Conservation (phyloP, 2,888 invertebrate species). For the Pantelozetes paolii region DNA sequence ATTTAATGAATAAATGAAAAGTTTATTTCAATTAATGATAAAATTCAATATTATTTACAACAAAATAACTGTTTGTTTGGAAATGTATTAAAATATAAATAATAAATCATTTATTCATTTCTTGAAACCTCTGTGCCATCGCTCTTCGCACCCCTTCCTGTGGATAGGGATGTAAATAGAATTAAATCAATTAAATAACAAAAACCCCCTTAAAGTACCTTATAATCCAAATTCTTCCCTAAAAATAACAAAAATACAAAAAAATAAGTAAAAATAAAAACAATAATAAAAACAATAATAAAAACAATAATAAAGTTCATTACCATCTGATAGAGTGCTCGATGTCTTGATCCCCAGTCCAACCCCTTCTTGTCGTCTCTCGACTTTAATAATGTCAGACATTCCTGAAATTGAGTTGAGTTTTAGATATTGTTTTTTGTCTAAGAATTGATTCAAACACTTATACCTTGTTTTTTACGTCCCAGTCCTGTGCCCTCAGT, state of each 20-base stretch:
- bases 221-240: too few relatives aligned
- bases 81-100: neutral
- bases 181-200: too few relatives aligned
- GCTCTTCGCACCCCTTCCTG: constrained; percentile 82
- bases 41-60: too few relatives aligned
- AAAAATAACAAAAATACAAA: too few relatives aligned
- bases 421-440: neutral
- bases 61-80: neutral
- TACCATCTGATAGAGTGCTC: constrained; percentile 51
- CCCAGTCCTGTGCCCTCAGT: constrained; percentile 93
- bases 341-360: constrained; percentile 80
- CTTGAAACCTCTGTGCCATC: constrained; percentile 81
- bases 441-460: neutral
- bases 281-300: too few relatives aligned
- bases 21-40: too few relatives aligned
- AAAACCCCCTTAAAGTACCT: neutral
- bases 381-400: constrained; percentile 83
- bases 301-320: too few relatives aligned
- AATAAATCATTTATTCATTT: constrained; percentile 55
- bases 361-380: constrained; percentile 66
- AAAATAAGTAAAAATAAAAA: too few relatives aligned
- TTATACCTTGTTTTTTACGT: constrained; percentile 77
- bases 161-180: too few relatives aligned
- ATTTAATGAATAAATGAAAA: too few relatives aligned
- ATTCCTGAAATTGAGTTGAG: constrained; percentile 53